Percentiles rank a stretch among this genome's conserved stretches.
These are phyloP conservation scores for Paracentrotus lividus DNA, from an alignment of 53 echinoderm and acorn worm genomes.

Conservation along the genomic window DNA sequence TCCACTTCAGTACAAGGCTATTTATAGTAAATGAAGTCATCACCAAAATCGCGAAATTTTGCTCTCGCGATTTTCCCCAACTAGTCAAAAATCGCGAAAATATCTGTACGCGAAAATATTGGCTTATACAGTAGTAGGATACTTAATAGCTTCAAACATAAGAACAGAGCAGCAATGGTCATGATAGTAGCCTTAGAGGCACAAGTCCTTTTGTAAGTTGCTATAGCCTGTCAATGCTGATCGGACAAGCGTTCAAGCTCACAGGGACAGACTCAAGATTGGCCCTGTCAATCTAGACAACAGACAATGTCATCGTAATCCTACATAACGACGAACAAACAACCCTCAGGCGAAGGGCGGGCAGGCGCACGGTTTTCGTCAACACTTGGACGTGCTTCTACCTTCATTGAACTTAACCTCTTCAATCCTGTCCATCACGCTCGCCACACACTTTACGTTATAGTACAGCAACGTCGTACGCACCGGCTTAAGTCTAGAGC, in stretches of 20 bases:
- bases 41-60: no score
- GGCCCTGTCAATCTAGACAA: slow-evolving; percentile 43
- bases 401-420: not conserved
- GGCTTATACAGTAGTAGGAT: no score
- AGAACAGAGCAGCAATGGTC: no score
- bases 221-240: slow-evolving; percentile 7
- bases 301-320: slow-evolving; percentile 49
- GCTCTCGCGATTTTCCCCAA: no score
- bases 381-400: slow-evolving; percentile 47
- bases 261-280: not conserved
- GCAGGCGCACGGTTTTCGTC: slow-evolving; percentile 41
- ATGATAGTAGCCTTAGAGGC: not conserved
- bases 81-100: no score
- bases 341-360: slow-evolving; percentile 49
- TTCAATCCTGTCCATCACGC: not conserved
- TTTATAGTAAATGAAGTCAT: no score
- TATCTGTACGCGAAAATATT: no score
- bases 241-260: slow-evolving; percentile 21
- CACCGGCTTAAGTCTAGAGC: not conserved
- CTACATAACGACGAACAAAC: slow-evolving; percentile 66
- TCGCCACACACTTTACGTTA: not conserved
- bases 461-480: not conserved
- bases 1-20: no score
- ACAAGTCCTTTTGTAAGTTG: not conserved
- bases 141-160: no score